Base-by-base conservation (phyloP, 1,140 invertebrate genomes). In the Brachionus rubens region DNA sequence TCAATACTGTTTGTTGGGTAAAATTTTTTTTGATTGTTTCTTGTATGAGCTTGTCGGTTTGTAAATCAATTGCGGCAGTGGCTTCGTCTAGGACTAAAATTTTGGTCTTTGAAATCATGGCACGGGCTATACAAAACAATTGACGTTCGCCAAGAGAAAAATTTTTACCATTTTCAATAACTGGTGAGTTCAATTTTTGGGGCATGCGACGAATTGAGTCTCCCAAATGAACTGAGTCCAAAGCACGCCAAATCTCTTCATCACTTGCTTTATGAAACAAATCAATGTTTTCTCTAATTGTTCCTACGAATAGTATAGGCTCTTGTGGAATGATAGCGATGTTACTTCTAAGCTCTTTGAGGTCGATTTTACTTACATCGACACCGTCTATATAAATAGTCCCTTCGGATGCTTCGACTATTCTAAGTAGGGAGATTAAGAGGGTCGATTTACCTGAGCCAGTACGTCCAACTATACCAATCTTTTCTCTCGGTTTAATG, bases 401-500 rank as follows among this genome's bases (percentile, higher is more conserved):
- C 10, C 87, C 87, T 19, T 80, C 80, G 19, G 78, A 79, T 24
- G 87, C 79, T 59, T 87, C 85, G 47, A 88, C 81, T 70, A 88
- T 84, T 1, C 87, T 83, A 79, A 88, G 87, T 26, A 88, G 77
- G 19, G 86, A 82, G 30, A 87, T 77, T 2, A 82, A 85, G 9
- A 96, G 83, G 0, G 93, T 94, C 0, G 92, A 92, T 82, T 96
- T 96, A 12, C 94, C 94, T 40, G 93, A 92, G 0, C 93, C 93
- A 7, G 89, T 90, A 77, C 88, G 83, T 26, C 92, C 92, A 16
- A 93, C 91, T 76, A 94, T 90, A 2, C 91, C 90, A 72, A 92
- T 79, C 78, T 87, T 88, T 91, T 83, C 82, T 65, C 79, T 79
- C n/a, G 78, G 24, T 9, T 76, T 4, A 30, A 83, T 82, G 5